These are phyloP conservation scores for Carcinoscorpius rotundicauda DNA, from an alignment of 1,140 invertebrate genomes.

Conservation along the genomic window DNA sequence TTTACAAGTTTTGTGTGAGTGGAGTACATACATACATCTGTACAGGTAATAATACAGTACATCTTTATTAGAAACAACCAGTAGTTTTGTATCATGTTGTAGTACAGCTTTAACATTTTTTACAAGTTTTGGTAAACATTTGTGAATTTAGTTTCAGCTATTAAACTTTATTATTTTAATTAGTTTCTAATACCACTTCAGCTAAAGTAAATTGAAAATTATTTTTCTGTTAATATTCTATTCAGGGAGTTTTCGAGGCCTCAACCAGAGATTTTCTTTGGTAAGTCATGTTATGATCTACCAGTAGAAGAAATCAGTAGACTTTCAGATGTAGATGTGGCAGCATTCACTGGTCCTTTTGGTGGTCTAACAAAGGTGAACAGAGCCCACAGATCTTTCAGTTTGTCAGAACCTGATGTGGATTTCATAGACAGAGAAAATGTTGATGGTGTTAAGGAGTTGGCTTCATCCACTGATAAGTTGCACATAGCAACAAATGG, in stretches of 20 bases:
- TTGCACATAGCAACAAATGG: too few relatives aligned
- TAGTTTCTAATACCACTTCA: too few relatives aligned
- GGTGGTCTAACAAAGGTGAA: constrained; percentile 59
- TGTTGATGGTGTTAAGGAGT: constrained; percentile 1
- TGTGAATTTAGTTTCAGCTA: neutral
- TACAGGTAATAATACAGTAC: too few relatives aligned
- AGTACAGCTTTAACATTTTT: neutral
- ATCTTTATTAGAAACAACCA: too few relatives aligned
- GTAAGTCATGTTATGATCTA: constrained; percentile 30
- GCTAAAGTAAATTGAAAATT: too few relatives aligned
- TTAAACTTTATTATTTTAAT: too few relatives aligned
- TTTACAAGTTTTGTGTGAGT: too few relatives aligned
- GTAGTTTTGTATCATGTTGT: too few relatives aligned
- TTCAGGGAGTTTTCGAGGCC: constrained; percentile 26
- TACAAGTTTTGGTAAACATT: neutral
- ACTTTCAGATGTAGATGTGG: constrained; percentile 38
- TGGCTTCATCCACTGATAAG: too few relatives aligned
- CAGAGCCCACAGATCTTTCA: constrained; percentile 27
- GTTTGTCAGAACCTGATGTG: constrained; percentile 51
- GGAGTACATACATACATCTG: too few relatives aligned
- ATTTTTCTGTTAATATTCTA: neutral
- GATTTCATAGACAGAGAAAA: constrained; percentile 52
- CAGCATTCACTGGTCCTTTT: constrained; percentile 60
- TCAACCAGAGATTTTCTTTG: constrained; percentile 31
- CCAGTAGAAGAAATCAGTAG: constrained; percentile 43